Evolutionary conservation across 2,113 vertebrate species (phyloP).

Genomic region (Oreochromis aureus): DNA sequence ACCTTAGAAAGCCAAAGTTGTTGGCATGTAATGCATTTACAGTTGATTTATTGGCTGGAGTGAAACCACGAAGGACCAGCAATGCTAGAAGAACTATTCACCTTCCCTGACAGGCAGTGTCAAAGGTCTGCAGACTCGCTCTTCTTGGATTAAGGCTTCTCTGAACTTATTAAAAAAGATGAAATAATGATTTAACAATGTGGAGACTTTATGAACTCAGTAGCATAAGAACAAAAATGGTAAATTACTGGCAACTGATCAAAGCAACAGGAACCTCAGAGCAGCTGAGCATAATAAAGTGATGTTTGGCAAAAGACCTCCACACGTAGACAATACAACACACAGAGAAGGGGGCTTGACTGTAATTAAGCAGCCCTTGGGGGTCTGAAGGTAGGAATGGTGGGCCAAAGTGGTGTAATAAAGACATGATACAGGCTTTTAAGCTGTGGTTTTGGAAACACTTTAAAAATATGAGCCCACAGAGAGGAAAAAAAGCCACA

Average conservation of each 20-base stretch:
- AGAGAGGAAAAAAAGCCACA: slow-evolving; percentile 11
- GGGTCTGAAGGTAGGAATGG: background rate
- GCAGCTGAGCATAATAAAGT: background rate
- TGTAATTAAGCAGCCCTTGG: background rate
- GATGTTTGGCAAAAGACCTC: slow-evolving; percentile 3
- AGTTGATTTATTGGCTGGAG: slow-evolving; percentile 57
- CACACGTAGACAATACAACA: background rate
- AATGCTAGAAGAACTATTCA: slow-evolving; percentile 12
- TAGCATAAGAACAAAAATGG: slow-evolving; percentile 4
- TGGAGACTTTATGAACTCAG: slow-evolving; percentile 1
- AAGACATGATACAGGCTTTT: background rate
- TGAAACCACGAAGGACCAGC: slow-evolving; percentile 14
- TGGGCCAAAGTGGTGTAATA: background rate
- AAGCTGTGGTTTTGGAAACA: background rate
- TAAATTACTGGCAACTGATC: slow-evolving; percentile 17
- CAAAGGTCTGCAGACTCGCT: background rate
- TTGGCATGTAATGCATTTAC: slow-evolving; percentile 45
- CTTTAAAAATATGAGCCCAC: background rate
- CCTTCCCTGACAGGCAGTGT: slow-evolving; percentile 24
- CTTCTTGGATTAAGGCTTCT: slow-evolving; percentile 6
- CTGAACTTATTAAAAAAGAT: slow-evolving; percentile 16
- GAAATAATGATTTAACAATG: slow-evolving; percentile 16
- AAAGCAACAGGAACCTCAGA: background rate
- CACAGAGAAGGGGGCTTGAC: background rate
- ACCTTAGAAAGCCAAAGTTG: slow-evolving; percentile 44